Conservation (phyloP, 2,113 vertebrate genomes). For the Peromyscus maniculatus region DNA sequence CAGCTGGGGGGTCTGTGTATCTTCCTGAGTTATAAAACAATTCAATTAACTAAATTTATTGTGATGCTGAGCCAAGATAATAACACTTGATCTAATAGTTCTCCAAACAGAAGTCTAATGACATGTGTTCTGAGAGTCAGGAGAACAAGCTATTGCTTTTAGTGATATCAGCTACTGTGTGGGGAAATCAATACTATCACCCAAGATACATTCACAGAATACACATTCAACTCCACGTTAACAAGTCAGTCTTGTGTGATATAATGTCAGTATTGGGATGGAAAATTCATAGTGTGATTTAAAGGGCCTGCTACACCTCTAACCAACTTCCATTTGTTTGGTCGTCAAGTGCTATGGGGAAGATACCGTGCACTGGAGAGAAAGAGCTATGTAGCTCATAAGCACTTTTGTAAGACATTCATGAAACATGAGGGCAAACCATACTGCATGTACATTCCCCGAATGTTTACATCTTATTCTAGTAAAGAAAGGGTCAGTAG, state of each 20-base stretch:
- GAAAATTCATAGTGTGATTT: neutral
- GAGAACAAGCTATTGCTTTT: slow-evolving; percentile 1
- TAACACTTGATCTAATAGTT: slow-evolving; percentile 36
- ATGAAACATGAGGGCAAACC: neutral
- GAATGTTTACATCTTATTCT: neutral
- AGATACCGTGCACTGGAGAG: neutral
- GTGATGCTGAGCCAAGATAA: neutral
- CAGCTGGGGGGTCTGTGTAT: neutral
- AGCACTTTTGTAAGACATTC: neutral
- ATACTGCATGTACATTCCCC: neutral
- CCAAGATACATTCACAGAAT: neutral
- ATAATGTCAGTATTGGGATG: neutral
- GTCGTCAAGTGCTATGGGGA: neutral
- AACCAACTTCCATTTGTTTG: neutral
- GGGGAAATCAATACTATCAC: neutral
- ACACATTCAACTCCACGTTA: neutral
- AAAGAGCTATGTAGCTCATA: neutral
- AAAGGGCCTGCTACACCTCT: neutral
- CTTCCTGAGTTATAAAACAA: slow-evolving; percentile 19
- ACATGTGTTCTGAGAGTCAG: neutral
- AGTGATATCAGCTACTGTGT: neutral
- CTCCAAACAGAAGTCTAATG: slow-evolving; percentile 11
- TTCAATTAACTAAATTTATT: slow-evolving; percentile 28
- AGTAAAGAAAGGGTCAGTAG: neutral
- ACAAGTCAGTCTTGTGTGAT: neutral